phyloP scores from a whole-genome alignment of 2,113 vertebrate species.

The Scomber scombrus region DNA sequence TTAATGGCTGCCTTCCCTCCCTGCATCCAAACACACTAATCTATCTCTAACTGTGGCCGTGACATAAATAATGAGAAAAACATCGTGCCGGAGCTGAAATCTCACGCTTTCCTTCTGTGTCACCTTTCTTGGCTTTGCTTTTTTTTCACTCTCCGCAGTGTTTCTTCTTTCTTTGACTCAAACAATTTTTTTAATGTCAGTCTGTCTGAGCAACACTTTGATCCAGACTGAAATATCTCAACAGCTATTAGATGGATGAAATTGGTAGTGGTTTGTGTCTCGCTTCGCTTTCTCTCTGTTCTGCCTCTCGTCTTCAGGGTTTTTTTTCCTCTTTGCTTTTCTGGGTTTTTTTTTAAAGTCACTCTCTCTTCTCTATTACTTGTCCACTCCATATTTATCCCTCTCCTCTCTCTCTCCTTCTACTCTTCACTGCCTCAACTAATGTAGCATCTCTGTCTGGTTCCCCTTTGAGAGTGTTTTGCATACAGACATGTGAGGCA shows the following conservation, averaged over 20 bases:
- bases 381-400: no score
- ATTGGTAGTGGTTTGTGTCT: no score
- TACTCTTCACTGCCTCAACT: no score
- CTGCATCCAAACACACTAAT: slow-evolving; percentile 23
- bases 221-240: no score
- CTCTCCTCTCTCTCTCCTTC: no score
- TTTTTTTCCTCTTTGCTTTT: no score
- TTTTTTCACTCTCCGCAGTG: not conserved
- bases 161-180: not conserved
- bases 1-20: not conserved
- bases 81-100: not conserved
- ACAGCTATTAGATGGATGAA: no score
- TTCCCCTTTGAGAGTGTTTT: not conserved
- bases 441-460: not conserved
- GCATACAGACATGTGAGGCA: no score
- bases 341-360: no score
- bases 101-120: not conserved
- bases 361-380: not conserved
- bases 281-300: not conserved
- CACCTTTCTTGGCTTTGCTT: not conserved
- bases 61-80: slow-evolving; percentile 11
- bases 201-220: not conserved
- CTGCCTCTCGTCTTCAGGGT: not conserved
- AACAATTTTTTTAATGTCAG: no score
- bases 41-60: not conserved